A percentile compares a stretch with the other conserved stretches of the same genome.
These are phyloP conservation scores for Drosophila willistoni DNA, from an alignment of 1,140 invertebrate species.

Conservation along the genomic window DNA sequence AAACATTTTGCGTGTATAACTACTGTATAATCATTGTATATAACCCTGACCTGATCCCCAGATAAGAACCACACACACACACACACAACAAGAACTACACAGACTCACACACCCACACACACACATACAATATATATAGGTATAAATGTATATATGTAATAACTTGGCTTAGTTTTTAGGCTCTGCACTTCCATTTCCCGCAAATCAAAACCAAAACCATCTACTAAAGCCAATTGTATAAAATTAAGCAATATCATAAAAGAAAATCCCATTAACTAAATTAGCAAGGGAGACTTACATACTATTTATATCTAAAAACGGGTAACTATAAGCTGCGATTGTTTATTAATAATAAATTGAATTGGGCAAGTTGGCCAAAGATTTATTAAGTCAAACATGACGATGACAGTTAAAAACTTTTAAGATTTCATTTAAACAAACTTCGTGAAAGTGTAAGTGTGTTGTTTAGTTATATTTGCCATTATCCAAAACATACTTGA, in stretches of 20 bases:
- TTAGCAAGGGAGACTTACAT: not conserved
- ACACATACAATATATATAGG: not conserved
- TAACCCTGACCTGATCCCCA: constrained; percentile 18
- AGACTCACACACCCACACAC: not conserved
- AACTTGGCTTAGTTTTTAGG: constrained; percentile 25
- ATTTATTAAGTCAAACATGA: no score
- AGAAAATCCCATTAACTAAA: not conserved
- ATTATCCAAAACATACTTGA: no score
- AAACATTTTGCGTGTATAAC: constrained; percentile 43
- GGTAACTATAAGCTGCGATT: not conserved
- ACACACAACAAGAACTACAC: not conserved
- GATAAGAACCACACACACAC: not conserved
- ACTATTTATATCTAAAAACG: not conserved
- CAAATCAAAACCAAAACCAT: constrained; percentile 9
- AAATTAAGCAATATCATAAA: constrained; percentile 16
- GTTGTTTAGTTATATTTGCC: no score
- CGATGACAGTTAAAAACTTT: no score
- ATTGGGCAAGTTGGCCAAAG: not conserved
- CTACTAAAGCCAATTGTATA: not conserved
- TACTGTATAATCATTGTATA: constrained; percentile 56
- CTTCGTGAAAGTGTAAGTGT: no score
- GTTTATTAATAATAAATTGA: not conserved
- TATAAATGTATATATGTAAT: constrained; percentile 36
- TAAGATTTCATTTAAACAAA: no score
- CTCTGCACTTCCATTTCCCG: constrained; percentile 28